phyloP scores from a whole-genome alignment of 2,797 vertebrate genomes.

The Staurois parvus region DNA sequence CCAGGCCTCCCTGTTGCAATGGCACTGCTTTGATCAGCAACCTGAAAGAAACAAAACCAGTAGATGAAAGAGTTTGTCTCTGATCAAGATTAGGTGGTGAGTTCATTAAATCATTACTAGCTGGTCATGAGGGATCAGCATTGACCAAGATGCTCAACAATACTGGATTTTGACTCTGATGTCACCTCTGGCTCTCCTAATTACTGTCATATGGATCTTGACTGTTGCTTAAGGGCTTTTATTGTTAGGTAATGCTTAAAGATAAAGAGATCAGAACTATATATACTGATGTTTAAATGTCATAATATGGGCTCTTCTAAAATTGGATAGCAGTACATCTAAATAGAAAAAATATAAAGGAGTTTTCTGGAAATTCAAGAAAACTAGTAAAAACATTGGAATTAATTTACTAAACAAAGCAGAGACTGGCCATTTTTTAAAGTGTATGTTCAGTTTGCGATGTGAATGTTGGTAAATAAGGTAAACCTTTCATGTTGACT shows the following conservation, averaged over 20 bases:
- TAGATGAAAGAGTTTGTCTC: constrained; percentile 63
- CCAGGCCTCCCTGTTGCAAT: constrained; percentile 66
- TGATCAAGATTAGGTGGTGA: constrained; percentile 69
- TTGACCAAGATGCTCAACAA: constrained; percentile 56
- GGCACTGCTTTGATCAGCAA: constrained; percentile 70
- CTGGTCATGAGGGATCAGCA: constrained; percentile 42
- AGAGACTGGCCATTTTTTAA: too few relatives aligned
- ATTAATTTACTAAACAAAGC: too few relatives aligned
- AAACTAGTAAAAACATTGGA: too few relatives aligned
- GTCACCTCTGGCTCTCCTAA: constrained; percentile 30
- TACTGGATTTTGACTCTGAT: constrained; percentile 67
- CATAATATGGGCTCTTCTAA: too few relatives aligned
- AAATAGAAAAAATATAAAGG: too few relatives aligned
- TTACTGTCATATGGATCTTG: constrained; percentile 31
- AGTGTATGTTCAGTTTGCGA: too few relatives aligned
- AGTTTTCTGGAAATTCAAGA: too few relatives aligned
- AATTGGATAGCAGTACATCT: too few relatives aligned
- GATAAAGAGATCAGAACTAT: too few relatives aligned
- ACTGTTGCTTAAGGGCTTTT: constrained; percentile 16
- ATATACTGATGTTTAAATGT: too few relatives aligned
- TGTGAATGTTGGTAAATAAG: too few relatives aligned
- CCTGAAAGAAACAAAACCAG: constrained; percentile 59
- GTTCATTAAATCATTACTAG: constrained; percentile 71
- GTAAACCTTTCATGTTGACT: too few relatives aligned
- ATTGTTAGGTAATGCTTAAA: background rate